Conservation (phyloP, 2,888 invertebrate genomes). For the Colostygia pectinataria region DNA sequence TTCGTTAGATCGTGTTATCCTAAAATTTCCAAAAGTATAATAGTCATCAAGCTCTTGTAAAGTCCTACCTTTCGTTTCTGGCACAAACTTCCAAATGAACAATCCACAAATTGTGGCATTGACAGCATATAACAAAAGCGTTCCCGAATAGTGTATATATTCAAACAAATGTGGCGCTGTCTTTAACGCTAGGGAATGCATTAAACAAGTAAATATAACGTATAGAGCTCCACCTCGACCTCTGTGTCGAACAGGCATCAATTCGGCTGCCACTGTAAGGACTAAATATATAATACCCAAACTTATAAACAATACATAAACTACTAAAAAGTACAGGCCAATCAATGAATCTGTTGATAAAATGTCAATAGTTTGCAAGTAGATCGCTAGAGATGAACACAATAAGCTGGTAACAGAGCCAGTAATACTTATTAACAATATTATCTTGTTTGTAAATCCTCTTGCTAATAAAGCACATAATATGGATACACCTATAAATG, state of each 20-base stretch:
- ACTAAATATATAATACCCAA: slow-evolving; percentile 21
- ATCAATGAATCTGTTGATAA: slow-evolving; percentile 25
- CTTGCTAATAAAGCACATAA: slow-evolving; percentile 1
- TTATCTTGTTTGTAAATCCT: slow-evolving; percentile 17
- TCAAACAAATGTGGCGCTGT: slow-evolving; percentile 28
- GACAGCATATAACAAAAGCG: slow-evolving; percentile 20
- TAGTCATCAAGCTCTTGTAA: slow-evolving; percentile 32
- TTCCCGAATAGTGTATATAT: slow-evolving; percentile 26
- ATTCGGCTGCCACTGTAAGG: slow-evolving; percentile 21
- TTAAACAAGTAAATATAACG: slow-evolving; percentile 23
- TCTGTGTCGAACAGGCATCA: slow-evolving; percentile 32
- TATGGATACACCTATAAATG: neutral
- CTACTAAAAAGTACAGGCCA: slow-evolving; percentile 19
- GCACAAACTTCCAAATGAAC: slow-evolving; percentile 29
- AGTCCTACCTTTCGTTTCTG: slow-evolving; percentile 32
- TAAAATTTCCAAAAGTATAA: slow-evolving; percentile 16
- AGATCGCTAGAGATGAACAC: slow-evolving; percentile 4
- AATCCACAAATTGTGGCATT: slow-evolving; percentile 25
- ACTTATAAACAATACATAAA: slow-evolving; percentile 16
- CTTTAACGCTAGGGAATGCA: slow-evolving; percentile 26
- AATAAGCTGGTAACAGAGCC: slow-evolving; percentile 8
- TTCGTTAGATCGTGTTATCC: neutral
- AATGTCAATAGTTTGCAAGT: slow-evolving; percentile 18
- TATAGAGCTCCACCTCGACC: slow-evolving; percentile 29
- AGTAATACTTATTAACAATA: slow-evolving; percentile 5